Evolutionary conservation across 2,888 invertebrate species (phyloP), one percentile per base, ranked within the genome.

Genomic region (Drosophila tanythrix): DNA sequence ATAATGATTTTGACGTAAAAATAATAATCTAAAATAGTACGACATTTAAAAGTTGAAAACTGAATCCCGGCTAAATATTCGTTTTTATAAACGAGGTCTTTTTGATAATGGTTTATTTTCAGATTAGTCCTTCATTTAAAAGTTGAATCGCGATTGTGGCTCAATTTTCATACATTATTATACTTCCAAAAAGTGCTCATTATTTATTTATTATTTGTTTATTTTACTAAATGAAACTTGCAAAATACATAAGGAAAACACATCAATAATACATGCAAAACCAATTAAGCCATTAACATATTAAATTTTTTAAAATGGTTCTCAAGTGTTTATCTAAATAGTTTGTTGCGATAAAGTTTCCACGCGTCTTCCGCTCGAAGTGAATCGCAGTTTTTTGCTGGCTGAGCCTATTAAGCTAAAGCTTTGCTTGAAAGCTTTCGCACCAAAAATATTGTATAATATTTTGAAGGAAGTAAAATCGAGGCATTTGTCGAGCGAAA

Each of bases 351-450:
- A 25, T 15, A 33, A 35, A 15, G 31, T n/a, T 43, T 48, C n/a
- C 29, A 25, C 18, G 29, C 40, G 40, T 33, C 61, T 46, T 48
- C 5, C 33, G 56, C 36, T 13, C 53, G 10, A 70, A 33, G 35
- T 18, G 36, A 72, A 43, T 38, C 43, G n/a, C 31, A 55, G 29
- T 57, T 46, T 38, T 43, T 55, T 18, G 35, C n/a, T 13, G 7
- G n/a, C 33, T 56, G 35, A 59, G 64, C 62, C 48, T 50, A 58
- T 33, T 10, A 21, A 51, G 31, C 31, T 33, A 62, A 66, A 75
- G 79, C 75, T 75, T 58, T 48, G 3, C 11, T 10, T 2, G 11
- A 43, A 46, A 81, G 77, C 81, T 77, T 80, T 76, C 31, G 8
- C 43, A 10, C 35, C 15, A 53, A 51, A 76, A 76, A 58, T 60